phyloP scores from a whole-genome alignment of 2,797 vertebrate genomes.

The Xenopus petersii region DNA sequence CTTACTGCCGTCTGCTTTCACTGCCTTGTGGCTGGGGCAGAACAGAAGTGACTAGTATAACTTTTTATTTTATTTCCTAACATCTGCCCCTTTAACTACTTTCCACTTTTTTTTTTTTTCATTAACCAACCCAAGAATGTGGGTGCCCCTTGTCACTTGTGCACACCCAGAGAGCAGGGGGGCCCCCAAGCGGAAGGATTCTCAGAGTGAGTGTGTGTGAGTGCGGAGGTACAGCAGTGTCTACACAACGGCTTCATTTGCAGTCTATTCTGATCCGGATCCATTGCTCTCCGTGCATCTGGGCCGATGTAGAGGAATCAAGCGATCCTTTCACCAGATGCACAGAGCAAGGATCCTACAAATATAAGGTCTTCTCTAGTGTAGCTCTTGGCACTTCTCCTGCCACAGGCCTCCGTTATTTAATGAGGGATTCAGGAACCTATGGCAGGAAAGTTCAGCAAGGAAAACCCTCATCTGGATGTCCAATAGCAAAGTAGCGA shows the following conservation, averaged over 20 bases:
- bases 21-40: conserved; percentile 56
- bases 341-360: conserved; percentile 31
- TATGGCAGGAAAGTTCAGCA: conserved; percentile 26
- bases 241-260: conserved; percentile 74
- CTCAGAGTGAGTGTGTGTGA: conserved; percentile 67
- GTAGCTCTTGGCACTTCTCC: conserved; percentile 8
- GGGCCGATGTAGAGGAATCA: conserved; percentile 17
- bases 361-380: conserved; percentile 21
- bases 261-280: conserved; percentile 59
- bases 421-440: not conserved
- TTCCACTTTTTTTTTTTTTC: not conserved
- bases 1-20: conserved; percentile 56
- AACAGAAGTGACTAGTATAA: conserved; percentile 56
- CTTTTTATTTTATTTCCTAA: conserved; percentile 9
- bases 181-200: conserved; percentile 61
- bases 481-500: conserved; percentile 29
- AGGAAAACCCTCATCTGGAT: conserved; percentile 27
- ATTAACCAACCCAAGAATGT: not conserved
- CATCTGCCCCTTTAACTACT: conserved; percentile 17
- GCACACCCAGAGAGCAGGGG: conserved; percentile 44
- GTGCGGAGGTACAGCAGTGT: conserved; percentile 66
- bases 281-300: conserved; percentile 19
- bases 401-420: conserved; percentile 5
- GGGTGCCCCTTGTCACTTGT: conserved; percentile 15
- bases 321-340: conserved; percentile 15